phyloP scores from a whole-genome alignment of 2,113 vertebrate genomes.

The Coptodon bakossiorum region DNA sequence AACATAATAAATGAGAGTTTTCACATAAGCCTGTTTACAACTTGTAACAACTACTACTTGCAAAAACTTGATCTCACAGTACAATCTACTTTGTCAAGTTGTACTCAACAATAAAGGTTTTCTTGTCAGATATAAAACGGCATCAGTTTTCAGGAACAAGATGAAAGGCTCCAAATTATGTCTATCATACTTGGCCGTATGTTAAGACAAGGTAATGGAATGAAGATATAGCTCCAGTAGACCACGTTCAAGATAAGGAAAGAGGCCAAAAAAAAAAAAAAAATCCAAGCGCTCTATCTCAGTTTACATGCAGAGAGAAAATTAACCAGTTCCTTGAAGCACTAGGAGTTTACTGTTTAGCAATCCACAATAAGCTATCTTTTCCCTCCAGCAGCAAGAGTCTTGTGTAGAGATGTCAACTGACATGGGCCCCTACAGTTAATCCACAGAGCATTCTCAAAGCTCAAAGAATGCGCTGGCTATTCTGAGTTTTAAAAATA shows the following conservation, averaged over 20 bases:
- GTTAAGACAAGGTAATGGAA: slow-evolving; percentile 17
- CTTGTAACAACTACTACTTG: slow-evolving; percentile 8
- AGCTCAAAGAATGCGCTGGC: slow-evolving; percentile 60
- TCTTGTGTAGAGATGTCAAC: slow-evolving; percentile 53
- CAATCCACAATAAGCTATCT: slow-evolving; percentile 27
- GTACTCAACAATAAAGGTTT: slow-evolving; percentile 10
- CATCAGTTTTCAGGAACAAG: slow-evolving; percentile 29
- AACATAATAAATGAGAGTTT: slow-evolving; percentile 21
- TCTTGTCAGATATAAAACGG: background rate
- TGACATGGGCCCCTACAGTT: slow-evolving; percentile 55
- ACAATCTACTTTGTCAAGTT: background rate
- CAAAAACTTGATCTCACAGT: background rate
- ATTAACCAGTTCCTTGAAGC: background rate
- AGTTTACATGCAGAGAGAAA: slow-evolving; percentile 3
- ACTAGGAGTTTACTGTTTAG: background rate
- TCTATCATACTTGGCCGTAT: background rate
- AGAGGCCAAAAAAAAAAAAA: background rate
- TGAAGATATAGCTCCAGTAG: slow-evolving; percentile 18
- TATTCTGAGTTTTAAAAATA: slow-evolving; percentile 74
- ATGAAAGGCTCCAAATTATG: background rate
- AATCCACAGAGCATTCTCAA: slow-evolving; percentile 68
- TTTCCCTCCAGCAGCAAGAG: slow-evolving; percentile 35
- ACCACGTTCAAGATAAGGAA: slow-evolving; percentile 32
- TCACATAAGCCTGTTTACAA: slow-evolving; percentile 15
- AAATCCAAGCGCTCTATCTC: background rate